phyloP scores from a whole-genome alignment of 2,888 invertebrate genomes.

The Drosophila testacea region DNA sequence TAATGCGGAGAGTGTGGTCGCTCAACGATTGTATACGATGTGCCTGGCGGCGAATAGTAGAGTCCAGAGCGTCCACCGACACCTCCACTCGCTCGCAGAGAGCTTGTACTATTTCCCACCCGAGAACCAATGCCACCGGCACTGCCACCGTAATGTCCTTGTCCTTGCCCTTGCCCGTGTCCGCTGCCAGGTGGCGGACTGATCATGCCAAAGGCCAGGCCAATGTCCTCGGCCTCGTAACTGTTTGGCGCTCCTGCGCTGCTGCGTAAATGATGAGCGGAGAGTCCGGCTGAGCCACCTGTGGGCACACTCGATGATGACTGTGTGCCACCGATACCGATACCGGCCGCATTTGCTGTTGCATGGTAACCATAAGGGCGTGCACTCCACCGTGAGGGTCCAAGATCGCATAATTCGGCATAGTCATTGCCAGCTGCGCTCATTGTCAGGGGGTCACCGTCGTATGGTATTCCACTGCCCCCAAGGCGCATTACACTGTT shows the following conservation, averaged over 20 bases:
- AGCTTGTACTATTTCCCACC: constrained; percentile 85
- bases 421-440: constrained; percentile 86
- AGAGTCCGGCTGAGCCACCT: constrained; percentile 81
- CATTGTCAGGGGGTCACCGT: constrained; percentile 85
- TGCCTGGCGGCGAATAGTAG: constrained; percentile 95
- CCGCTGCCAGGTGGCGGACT: constrained; percentile 80
- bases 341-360: constrained; percentile 65
- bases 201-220: constrained; percentile 80
- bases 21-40: constrained; percentile 95
- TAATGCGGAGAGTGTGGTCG: constrained; percentile 90
- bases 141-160: constrained; percentile 45
- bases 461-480: constrained; percentile 84
- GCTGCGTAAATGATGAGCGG: constrained; percentile 81
- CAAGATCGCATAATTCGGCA: constrained; percentile 86
- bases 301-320: constrained; percentile 82
- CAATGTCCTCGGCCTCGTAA: constrained; percentile 85
- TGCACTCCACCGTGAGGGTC: constrained; percentile 85
- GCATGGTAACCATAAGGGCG: constrained; percentile 84
- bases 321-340: constrained; percentile 73
- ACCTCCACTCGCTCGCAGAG: constrained; percentile 86
- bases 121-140: constrained; percentile 59
- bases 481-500: constrained; percentile 84
- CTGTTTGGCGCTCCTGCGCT: constrained; percentile 81
- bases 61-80: constrained; percentile 88
- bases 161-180: constrained; percentile 50